Evolutionary conservation across 2,888 invertebrate genomes (phyloP).

Genomic region (Glaucopsyche alexis): DNA sequence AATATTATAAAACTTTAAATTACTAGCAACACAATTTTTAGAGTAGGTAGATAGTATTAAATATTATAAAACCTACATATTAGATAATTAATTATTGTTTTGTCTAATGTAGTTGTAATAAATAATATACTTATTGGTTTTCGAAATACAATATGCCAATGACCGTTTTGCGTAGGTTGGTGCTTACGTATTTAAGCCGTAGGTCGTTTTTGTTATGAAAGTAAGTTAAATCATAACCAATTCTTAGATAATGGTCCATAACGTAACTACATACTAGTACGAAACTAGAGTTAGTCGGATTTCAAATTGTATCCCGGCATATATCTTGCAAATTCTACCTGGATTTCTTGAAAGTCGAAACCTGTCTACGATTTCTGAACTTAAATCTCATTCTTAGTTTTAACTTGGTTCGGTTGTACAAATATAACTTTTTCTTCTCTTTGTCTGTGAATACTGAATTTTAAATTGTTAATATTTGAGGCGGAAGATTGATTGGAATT

Average conservation of each 20-base stretch:
- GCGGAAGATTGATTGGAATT: neutral
- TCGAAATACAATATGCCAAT: neutral
- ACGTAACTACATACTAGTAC: neutral
- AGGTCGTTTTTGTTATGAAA: neutral
- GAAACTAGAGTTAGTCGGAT: slow-evolving; percentile 35
- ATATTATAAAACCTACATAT: too few relatives aligned
- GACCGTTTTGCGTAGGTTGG: neutral
- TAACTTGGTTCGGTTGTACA: slow-evolving; percentile 33
- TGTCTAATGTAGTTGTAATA: neutral
- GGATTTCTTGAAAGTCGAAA: slow-evolving; percentile 41
- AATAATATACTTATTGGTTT: neutral
- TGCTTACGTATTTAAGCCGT: neutral
- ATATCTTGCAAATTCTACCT: slow-evolving; percentile 43
- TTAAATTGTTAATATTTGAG: slow-evolving; percentile 2
- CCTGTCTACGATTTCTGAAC: slow-evolving; percentile 41
- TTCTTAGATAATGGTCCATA: neutral
- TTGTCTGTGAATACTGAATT: slow-evolving; percentile 18
- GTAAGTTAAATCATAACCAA: too few relatives aligned
- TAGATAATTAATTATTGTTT: neutral
- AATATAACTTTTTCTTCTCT: slow-evolving; percentile 33
- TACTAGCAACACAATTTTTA: too few relatives aligned
- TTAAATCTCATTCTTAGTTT: slow-evolving; percentile 42
- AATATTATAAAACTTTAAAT: too few relatives aligned
- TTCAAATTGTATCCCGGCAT: slow-evolving; percentile 40
- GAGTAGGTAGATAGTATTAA: too few relatives aligned